These are phyloP conservation scores for Rhineura floridana DNA, from an alignment of 2,113 vertebrate genomes.

Conservation along the genomic window DNA sequence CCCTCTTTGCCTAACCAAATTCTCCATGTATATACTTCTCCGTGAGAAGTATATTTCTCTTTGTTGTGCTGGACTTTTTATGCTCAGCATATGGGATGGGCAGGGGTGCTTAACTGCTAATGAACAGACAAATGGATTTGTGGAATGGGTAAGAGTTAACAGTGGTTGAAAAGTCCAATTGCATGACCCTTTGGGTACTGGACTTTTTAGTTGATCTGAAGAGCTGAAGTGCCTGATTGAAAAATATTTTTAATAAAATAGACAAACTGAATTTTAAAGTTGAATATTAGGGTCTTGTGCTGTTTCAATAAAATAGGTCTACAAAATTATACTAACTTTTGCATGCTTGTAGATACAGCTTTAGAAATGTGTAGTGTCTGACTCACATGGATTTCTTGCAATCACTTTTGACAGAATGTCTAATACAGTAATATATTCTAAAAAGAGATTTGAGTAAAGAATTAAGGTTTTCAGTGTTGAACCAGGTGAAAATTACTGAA, in stretches of 20 bases:
- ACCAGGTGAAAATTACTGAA: constrained; percentile 10
- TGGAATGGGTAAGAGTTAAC: background rate
- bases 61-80: background rate
- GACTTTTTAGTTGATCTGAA: background rate
- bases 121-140: background rate
- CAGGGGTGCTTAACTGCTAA: background rate
- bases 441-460: background rate
- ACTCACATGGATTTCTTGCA: constrained; percentile 37
- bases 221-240: background rate
- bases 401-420: constrained; percentile 29
- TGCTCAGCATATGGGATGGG: background rate
- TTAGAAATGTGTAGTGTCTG: constrained; percentile 15
- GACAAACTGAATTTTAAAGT: constrained; percentile 38
- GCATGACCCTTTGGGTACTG: background rate
- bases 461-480: constrained; percentile 29
- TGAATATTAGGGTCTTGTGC: background rate
- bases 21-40: no score
- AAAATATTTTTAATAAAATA: background rate
- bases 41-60: background rate
- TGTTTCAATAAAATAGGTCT: background rate
- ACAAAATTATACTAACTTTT: background rate
- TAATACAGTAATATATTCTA: constrained; percentile 8
- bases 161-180: background rate
- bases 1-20: background rate
- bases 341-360: constrained; percentile 15